Percentiles rank a stretch among this genome's conserved stretches.
phyloP scores from a whole-genome alignment of 2,797 vertebrate genomes.

The Arctocebus calabarensis region DNA sequence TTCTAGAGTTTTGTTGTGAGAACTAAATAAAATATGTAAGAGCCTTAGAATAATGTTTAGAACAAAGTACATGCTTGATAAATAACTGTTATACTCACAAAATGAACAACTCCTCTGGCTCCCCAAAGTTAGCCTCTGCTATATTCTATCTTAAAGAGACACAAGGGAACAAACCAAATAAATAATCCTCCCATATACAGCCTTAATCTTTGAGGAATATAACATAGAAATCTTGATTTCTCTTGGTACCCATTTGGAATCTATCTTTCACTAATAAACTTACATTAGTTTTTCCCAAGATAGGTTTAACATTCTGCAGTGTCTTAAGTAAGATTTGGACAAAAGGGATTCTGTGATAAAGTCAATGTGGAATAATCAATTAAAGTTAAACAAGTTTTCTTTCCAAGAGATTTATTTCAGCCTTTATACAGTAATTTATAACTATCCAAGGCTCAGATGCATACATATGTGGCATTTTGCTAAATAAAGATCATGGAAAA shows the following conservation, averaged over 20 bases:
- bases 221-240: not conserved
- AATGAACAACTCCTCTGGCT: not conserved
- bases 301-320: not conserved
- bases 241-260: not conserved
- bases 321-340: not conserved
- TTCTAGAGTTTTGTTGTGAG: not conserved
- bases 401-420: not conserved
- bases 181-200: not conserved
- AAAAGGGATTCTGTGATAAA: not conserved
- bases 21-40: not conserved
- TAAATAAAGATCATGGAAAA: not conserved
- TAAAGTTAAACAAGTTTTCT: not conserved
- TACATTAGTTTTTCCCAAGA: not conserved
- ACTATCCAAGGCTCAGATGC: not conserved
- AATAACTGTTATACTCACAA: not conserved
- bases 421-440: not conserved
- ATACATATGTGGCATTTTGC: not conserved
- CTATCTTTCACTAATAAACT: not conserved
- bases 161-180: not conserved
- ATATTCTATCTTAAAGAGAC: not conserved
- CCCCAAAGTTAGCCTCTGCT: not conserved
- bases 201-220: not conserved
- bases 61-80: not conserved
- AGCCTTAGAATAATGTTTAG: not conserved
- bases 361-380: not conserved